Conservation (phyloP, 2,797 vertebrate species). For the Clarias fuscus region DNA sequence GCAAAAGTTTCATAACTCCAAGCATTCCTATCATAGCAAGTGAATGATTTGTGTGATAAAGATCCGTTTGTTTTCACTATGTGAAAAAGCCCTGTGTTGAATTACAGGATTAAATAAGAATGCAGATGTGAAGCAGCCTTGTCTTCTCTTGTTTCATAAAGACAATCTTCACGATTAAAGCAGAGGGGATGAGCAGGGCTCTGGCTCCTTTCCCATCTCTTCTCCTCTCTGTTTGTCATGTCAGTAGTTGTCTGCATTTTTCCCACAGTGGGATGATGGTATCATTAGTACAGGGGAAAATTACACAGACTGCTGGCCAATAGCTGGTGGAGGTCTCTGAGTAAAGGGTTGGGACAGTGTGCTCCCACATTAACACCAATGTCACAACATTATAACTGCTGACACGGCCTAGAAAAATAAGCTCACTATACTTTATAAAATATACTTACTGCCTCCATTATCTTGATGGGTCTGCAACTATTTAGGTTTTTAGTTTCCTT, state of each 20-base stretch:
- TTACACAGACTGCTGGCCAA: slow-evolving; percentile 27
- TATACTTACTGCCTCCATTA: too few species aligned
- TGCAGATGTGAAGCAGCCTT: slow-evolving; percentile 8
- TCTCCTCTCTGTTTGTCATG: slow-evolving; percentile 42
- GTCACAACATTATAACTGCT: too few species aligned
- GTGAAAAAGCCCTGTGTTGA: slow-evolving; percentile 38
- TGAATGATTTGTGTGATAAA: slow-evolving; percentile 44
- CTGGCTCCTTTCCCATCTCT: slow-evolving; percentile 46
- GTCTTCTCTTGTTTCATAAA: slow-evolving; percentile 5
- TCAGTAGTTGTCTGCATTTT: slow-evolving; percentile 49
- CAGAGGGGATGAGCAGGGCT: slow-evolving; percentile 2
- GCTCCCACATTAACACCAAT: neutral
- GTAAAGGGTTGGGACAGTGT: neutral
- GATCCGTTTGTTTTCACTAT: slow-evolving; percentile 44
- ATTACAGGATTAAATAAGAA: slow-evolving; percentile 44
- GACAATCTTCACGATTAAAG: slow-evolving; percentile 21
- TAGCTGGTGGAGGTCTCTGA: slow-evolving; percentile 23
- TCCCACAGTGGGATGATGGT: slow-evolving; percentile 48
- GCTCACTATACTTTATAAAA: too few species aligned
- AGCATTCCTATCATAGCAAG: slow-evolving; percentile 18
- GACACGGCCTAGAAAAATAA: too few species aligned
- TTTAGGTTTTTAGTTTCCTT: too few species aligned
- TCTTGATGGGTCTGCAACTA: too few species aligned
- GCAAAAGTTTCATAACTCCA: neutral
- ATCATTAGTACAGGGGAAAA: slow-evolving; percentile 7